Evolutionary conservation across 2,113 vertebrate species (phyloP).

Genomic region (Tretioscincus oriximinensis): DNA sequence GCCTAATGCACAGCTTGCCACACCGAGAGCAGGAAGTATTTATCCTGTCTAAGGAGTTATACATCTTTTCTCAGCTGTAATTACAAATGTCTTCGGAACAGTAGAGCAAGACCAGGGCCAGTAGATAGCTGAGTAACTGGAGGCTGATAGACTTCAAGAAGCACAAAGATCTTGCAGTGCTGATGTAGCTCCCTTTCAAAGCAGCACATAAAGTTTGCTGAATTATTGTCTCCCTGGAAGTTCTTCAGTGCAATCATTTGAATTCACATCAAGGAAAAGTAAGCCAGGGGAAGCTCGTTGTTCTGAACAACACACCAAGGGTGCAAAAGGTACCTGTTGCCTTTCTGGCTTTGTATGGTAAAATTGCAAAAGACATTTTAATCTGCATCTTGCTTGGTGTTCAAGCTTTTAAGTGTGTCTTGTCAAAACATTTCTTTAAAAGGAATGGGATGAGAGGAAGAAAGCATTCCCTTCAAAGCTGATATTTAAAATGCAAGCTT

Average conservation of each 20-base stretch:
- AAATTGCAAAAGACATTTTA: not conserved
- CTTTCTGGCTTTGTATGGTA: not conserved
- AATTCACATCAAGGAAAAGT: conserved; percentile 16
- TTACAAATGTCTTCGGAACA: conserved; percentile 27
- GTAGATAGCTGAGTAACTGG: conserved; percentile 10
- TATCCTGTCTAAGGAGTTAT: not conserved
- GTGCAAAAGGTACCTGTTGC: rapidly evolving
- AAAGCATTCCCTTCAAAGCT: not conserved
- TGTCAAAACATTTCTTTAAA: not conserved
- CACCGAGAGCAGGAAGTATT: not conserved
- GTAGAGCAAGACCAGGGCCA: not conserved
- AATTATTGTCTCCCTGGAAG: not conserved
- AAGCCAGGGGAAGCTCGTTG: not conserved
- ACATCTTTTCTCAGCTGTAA: conserved; percentile 17
- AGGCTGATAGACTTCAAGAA: conserved; percentile 9
- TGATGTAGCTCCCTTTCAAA: not conserved
- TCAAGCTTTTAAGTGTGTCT: not conserved
- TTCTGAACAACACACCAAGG: not conserved
- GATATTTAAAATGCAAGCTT: not conserved
- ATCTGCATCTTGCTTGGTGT: not conserved
- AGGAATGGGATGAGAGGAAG: too few relatives aligned
- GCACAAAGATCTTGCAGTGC: not conserved
- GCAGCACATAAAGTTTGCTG: not conserved
- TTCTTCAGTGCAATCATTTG: conserved; percentile 14
- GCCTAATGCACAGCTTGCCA: conserved; percentile 14